Percentiles rank a stretch among this genome's conserved stretches.
phyloP scores from a whole-genome alignment of 2,797 vertebrate species.

The Urosaurus nigricauda region DNA sequence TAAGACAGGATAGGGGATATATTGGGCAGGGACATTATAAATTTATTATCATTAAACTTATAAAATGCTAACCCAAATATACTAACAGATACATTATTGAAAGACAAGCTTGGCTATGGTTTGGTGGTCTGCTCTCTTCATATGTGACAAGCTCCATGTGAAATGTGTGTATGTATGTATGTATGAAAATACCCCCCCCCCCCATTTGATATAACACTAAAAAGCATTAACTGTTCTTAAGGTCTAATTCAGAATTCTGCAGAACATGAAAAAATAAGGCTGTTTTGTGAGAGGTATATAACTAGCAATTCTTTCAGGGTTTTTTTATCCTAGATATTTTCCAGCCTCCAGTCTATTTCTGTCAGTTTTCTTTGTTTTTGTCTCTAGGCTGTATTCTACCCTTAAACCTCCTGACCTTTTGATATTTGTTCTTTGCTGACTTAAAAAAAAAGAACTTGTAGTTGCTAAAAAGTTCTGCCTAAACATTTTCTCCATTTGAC shows the following conservation, averaged over 20 bases:
- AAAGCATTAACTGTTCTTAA: not conserved
- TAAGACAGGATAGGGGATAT: too few species aligned
- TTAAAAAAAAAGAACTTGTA: conserved; percentile 55
- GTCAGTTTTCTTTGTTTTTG: not conserved
- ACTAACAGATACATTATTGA: too few species aligned
- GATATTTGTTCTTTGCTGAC: conserved; percentile 46
- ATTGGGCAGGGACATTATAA: too few species aligned
- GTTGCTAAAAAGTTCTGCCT: conserved; percentile 44
- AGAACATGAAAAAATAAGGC: not conserved
- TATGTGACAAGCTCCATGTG: too few species aligned
- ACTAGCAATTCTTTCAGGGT: not conserved
- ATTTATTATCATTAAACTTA: too few species aligned
- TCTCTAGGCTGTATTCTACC: not conserved
- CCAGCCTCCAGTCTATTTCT: not conserved
- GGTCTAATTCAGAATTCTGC: not conserved
- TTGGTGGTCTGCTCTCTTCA: too few species aligned
- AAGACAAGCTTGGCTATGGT: too few species aligned
- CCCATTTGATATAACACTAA: too few species aligned
- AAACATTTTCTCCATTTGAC: conserved; percentile 67
- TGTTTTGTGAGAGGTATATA: not conserved
- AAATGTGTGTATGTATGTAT: too few species aligned
- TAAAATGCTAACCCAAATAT: too few species aligned
- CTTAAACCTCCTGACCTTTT: conserved; percentile 41
- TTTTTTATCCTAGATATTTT: not conserved
- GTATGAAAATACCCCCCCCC: too few species aligned